These are phyloP conservation scores for Serripes groenlandicus DNA, from an alignment of 2,888 invertebrate genomes.

Conservation along the genomic window DNA sequence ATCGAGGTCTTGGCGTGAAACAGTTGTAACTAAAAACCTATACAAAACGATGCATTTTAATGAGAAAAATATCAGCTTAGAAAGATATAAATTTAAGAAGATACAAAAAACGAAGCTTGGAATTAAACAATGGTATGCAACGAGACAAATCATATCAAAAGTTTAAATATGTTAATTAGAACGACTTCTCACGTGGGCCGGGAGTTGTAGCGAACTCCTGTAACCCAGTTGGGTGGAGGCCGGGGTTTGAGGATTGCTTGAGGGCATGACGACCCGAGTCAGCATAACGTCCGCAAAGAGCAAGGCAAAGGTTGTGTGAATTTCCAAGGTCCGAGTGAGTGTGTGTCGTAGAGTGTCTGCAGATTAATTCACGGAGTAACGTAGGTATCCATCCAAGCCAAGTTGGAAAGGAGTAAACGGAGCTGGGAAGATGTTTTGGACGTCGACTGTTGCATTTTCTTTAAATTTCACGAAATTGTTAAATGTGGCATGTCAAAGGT, in stretches of 20 bases:
- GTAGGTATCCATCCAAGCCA: too few species aligned
- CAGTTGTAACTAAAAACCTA: too few species aligned
- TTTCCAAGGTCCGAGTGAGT: slow-evolving; percentile 2
- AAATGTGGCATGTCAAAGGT: neutral
- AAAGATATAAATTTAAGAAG: too few species aligned
- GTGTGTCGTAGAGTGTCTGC: too few species aligned
- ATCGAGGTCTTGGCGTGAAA: too few species aligned
- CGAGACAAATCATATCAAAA: too few species aligned
- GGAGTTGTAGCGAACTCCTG: slow-evolving; percentile 22
- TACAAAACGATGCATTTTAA: too few species aligned
- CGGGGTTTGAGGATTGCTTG: slow-evolving; percentile 6
- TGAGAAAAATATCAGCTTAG: too few species aligned
- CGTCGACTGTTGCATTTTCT: neutral
- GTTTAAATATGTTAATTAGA: neutral
- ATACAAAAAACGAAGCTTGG: too few species aligned
- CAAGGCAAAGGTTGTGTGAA: neutral
- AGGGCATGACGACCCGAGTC: neutral
- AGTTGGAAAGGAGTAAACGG: too few species aligned
- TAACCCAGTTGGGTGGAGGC: slow-evolving; percentile 18
- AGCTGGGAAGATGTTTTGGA: too few species aligned
- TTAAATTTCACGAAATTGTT: neutral
- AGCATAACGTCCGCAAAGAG: neutral
- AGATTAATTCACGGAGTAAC: neutral
- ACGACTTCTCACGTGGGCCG: neutral
- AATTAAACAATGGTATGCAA: too few species aligned